A percentile compares a stretch with the other conserved stretches of the same genome.
These are phyloP conservation scores for Actinopyga echinites DNA, from an alignment of 53 echinoderm and acorn worm species.

Conservation along the genomic window DNA sequence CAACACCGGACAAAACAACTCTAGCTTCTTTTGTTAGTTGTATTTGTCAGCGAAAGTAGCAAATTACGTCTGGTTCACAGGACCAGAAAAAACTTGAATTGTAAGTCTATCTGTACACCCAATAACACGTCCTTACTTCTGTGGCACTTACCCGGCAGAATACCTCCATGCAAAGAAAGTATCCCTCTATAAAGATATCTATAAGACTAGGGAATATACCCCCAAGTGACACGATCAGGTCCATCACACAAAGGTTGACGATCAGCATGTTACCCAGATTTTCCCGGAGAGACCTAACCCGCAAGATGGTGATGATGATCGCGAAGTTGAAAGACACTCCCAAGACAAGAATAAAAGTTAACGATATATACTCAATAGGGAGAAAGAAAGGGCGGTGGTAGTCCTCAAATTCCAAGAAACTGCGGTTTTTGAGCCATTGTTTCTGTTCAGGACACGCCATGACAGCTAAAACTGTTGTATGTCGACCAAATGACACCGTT, in stretches of 20 bases:
- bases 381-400: not conserved
- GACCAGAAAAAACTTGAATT: too few species aligned
- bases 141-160: slow-evolving; percentile 15
- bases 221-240: not conserved
- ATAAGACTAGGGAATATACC: not conserved
- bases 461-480: too few species aligned
- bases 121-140: too few species aligned
- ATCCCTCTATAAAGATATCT: slow-evolving; percentile 18
- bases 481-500: too few species aligned
- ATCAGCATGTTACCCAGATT: slow-evolving; percentile 5
- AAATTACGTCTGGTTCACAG: too few species aligned
- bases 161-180: not conserved
- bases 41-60: too few species aligned
- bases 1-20: too few species aligned
- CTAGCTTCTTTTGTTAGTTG: too few species aligned
- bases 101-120: too few species aligned
- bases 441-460: too few species aligned
- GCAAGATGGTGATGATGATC: not conserved
- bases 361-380: not conserved
- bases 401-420: not conserved
- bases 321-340: not conserved
- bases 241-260: slow-evolving; percentile 16
- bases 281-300: not conserved
- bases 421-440: too few species aligned
- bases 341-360: not conserved